Evolutionary conservation across 2,888 invertebrate genomes (phyloP), one percentile per base, ranked within the genome.

Genomic region (Agrochola litura): DNA sequence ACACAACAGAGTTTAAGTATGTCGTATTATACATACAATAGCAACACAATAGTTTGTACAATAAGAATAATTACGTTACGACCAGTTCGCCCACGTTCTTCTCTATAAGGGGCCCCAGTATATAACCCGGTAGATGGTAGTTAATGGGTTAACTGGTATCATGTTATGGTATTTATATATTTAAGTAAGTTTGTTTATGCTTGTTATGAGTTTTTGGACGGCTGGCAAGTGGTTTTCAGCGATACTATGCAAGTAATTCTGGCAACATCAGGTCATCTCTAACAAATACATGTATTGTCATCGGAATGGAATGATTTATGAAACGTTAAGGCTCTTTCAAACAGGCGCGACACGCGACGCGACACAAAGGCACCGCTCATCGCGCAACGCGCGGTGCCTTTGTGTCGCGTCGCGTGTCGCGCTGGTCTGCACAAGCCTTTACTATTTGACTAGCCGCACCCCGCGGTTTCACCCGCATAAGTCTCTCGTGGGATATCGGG

Each of bases 61-160:
- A 81, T 83, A 77, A 77, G 77, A 81, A 85, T 84, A 81, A 84
- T 85, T 81, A 81, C 49, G 25, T 56, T 84, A n/a, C 16, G 25
- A 63, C 81, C 41, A 22, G 87, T 82, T 73, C 63, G 63, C 87
- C 85, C 82, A 85, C 85, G 41, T 10, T 1, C 0, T 54, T 63
- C 84, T 84, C 14, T 69, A 86, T 74, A 81, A 14, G 81, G 84
- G 16, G 49, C 22, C 19, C 54, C 58, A 14, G 43, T 43, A 52
- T 60, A 41, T 58, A 37, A 83, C 79, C 72, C 79, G 75, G 86
- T 76, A 82, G 85, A 81, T 14, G 4, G 70, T 63, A 68, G 14
- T 70, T 63, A 68, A 82, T 78, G n/a, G 30, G n/a, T 71, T 43
- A 71, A 77, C 77, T 68, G 54, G 77, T 61, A 54, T 71, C 25